These are phyloP conservation scores for Halyomorpha halys DNA, from an alignment of 1,140 invertebrate genomes.

Conservation along the genomic window DNA sequence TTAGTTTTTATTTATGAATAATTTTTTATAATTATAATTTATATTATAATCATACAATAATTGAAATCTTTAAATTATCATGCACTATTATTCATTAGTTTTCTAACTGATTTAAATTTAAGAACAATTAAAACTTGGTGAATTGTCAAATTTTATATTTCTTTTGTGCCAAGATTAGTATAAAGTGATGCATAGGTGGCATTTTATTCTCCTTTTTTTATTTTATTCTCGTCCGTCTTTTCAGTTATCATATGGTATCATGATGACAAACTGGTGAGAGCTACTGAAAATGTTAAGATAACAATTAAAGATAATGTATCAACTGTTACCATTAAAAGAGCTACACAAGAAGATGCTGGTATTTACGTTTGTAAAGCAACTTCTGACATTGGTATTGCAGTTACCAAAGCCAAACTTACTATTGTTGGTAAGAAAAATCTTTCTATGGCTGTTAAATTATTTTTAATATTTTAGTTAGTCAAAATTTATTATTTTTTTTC, in stretches of 20 bases:
- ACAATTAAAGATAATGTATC: conserved; percentile 64
- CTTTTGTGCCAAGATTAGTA: no score
- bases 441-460: background rate
- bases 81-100: no score
- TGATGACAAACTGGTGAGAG: conserved; percentile 66
- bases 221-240: conserved; percentile 32
- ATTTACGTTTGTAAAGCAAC: conserved; percentile 77
- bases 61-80: no score
- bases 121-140: background rate
- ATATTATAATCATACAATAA: no score
- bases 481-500: background rate
- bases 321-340: conserved; percentile 55
- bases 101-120: background rate
- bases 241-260: conserved; percentile 82
- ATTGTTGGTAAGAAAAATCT: conserved; percentile 43
- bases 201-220: background rate
- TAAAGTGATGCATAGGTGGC: no score
- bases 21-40: no score
- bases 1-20: no score
- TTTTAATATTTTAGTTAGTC: background rate
- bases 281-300: conserved; percentile 57
- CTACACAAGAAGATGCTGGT: conserved; percentile 60
- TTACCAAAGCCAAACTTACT: conserved; percentile 65
- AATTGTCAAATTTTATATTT: background rate
- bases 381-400: conserved; percentile 68